phyloP scores from a whole-genome alignment of 2,113 vertebrate genomes.

The Platysternon megacephalum region DNA sequence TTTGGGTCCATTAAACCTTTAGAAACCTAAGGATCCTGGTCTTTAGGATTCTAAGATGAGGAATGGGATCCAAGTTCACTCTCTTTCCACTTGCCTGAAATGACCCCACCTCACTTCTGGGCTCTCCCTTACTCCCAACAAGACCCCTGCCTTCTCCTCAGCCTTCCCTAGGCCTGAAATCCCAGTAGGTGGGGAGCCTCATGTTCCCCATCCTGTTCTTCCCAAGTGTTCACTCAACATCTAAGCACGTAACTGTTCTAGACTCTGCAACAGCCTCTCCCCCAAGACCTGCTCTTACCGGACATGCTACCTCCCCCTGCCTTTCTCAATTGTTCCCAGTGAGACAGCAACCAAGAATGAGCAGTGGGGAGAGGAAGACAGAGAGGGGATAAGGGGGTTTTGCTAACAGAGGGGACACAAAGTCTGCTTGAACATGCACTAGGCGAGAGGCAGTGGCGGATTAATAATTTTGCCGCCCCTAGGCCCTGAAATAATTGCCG shows the following conservation, averaged over 20 bases:
- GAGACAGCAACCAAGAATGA: not conserved
- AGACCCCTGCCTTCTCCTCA: too few relatives aligned
- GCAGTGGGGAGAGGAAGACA: not conserved
- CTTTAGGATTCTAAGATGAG: accelerated
- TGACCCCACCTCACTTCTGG: accelerated
- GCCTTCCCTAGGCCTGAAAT: not conserved
- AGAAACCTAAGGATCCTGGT: not conserved
- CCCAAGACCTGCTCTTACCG: not conserved
- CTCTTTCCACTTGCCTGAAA: not conserved
- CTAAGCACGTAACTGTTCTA: not conserved
- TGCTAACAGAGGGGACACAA: not conserved
- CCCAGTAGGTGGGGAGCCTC: too few relatives aligned
- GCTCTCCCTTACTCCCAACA: too few relatives aligned
- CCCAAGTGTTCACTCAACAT: too few relatives aligned
- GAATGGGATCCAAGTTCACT: accelerated
- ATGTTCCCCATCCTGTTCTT: not conserved
- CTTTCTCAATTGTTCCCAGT: not conserved
- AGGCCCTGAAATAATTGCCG: too few relatives aligned
- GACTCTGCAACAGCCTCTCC: not conserved
- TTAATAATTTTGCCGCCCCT: too few relatives aligned
- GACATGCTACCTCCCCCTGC: not conserved
- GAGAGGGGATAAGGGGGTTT: not conserved
- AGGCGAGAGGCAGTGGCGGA: too few relatives aligned
- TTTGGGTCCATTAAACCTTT: not conserved
- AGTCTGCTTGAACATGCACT: accelerated